Conservation (phyloP, 2,113 vertebrate genomes). For the Azemiops feae region DNA sequence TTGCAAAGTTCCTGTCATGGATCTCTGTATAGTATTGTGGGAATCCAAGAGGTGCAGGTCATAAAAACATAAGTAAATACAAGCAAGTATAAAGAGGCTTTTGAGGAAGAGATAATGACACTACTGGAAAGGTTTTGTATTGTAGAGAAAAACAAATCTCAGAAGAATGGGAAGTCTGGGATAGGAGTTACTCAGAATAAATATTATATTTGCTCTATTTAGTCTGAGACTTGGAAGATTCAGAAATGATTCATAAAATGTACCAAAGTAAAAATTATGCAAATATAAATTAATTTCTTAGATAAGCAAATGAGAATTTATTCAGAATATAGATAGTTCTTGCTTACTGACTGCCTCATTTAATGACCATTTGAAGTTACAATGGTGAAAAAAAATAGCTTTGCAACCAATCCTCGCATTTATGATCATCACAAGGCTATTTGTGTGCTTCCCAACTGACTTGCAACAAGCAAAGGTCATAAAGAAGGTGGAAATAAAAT, state of each 20-base stretch:
- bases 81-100: background rate
- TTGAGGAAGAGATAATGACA: background rate
- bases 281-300: background rate
- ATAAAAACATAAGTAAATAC: background rate
- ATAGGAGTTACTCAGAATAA: background rate
- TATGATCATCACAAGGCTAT: too few relatives aligned
- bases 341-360: background rate
- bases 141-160: background rate
- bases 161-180: background rate
- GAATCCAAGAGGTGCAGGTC: background rate
- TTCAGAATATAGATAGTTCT: background rate
- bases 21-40: background rate
- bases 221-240: background rate
- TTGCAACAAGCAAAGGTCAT: too few relatives aligned
- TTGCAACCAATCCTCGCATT: too few relatives aligned
- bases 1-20: background rate
- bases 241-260: background rate
- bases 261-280: background rate
- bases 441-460: too few relatives aligned
- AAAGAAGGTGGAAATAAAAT: too few relatives aligned
- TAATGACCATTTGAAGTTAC: background rate
- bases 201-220: background rate
- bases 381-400: background rate
- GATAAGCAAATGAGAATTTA: background rate
- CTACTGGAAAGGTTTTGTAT: background rate